Conservation (phyloP, 2,797 vertebrate genomes). For the Linurgus olivaceus region DNA sequence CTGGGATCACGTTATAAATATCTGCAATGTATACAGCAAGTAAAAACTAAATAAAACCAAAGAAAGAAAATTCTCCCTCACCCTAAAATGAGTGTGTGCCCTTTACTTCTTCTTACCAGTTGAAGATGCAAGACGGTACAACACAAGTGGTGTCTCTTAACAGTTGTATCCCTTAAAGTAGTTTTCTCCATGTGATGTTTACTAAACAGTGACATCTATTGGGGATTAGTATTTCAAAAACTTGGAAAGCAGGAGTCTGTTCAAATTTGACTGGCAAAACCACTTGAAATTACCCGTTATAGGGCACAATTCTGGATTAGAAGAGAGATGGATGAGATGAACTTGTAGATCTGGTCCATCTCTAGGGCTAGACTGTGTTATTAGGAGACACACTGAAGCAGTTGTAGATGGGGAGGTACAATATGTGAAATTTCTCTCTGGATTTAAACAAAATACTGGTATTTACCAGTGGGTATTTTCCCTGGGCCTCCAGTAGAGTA, state of each 20-base stretch:
- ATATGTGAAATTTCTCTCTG: neutral
- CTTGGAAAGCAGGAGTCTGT: neutral
- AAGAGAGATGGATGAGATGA: neutral
- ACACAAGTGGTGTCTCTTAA: neutral
- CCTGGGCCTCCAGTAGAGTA: neutral
- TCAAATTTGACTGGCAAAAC: neutral
- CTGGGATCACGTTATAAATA: neutral
- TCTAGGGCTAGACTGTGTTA: neutral
- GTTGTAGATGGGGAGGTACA: neutral
- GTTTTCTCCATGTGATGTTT: neutral
- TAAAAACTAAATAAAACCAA: neutral
- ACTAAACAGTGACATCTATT: constrained; percentile 27
- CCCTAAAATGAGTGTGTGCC: neutral
- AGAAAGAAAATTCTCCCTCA: neutral
- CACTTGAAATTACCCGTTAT: neutral
- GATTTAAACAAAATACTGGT: neutral
- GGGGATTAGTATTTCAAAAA: neutral
- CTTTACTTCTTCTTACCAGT: neutral
- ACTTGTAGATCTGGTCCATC: neutral
- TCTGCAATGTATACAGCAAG: neutral
- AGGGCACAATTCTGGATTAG: neutral
- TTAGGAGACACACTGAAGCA: neutral
- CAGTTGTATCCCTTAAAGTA: neutral
- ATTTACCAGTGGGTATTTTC: neutral
- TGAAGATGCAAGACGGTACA: neutral